Evolutionary conservation across 1,140 invertebrate species (phyloP), one percentile per base, ranked within the genome.

Genomic region (Drosophila guanche): DNA sequence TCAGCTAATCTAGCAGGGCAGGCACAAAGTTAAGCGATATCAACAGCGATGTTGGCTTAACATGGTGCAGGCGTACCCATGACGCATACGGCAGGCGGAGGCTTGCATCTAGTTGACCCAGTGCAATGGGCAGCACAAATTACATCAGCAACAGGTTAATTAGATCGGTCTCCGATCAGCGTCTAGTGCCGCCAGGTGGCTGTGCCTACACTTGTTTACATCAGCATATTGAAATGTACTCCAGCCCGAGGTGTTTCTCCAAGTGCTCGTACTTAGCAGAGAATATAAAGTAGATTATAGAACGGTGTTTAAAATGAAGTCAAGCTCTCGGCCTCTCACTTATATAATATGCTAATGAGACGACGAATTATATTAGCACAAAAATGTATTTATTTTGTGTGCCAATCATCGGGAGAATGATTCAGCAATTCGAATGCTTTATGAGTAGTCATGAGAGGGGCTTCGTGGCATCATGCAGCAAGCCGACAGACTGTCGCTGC

Each of bases 61-160:
- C 20, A 25, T 3, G 42, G 78, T 88, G 59, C 81, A 78, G 41
- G 55, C 29, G 77, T 20, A 86, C 83, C 46, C 47, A 78, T 68
- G 58, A 78, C 55, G 51, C 54, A 57, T 61, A 20, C 16, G 16
- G 16, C 16, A 20, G 16, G 16, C 16, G 16, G 16, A 1, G 16
- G 16, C 16, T 20, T 72, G 60, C 70, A 83, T 86, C 70, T 76
- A 70, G 53, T 83, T 88, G 83, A 86, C 83, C 83, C 61, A 86
- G 45, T 86, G 83, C 66, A 86, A 86, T 83, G 83, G 51, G 48
- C 23, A 45, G 48, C 22, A 50, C 50, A 57, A 70, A 89, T 86
- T 86, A 83, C 83, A 89, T 88, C 83, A 86, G 83, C 73, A 81
- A 78, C 81, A 54, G 65, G 83, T 86, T 88, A 71, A 65, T 51